Evolutionary conservation across 2,797 vertebrate genomes (phyloP), one percentile per base, ranked within the genome.

Genomic region (Alfaro cultratus): DNA sequence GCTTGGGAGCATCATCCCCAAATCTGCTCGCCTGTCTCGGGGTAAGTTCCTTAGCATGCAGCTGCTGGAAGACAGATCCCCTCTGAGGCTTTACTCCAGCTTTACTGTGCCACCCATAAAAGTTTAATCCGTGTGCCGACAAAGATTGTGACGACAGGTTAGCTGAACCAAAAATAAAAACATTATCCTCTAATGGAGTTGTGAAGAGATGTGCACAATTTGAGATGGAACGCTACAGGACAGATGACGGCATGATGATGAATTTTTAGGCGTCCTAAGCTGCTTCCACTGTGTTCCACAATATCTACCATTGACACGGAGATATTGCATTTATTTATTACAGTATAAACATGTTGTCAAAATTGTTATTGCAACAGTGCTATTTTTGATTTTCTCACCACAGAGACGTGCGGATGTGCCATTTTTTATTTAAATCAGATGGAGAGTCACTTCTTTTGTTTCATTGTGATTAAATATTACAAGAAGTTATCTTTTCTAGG

Each of bases 231-330:
- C 70, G 76, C 64, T 84, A 82, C 83, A 80, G 75, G 57, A 82
- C 67, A 72, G 55, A 88, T 89, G 87, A 93, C 89, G 85, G 77
- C 83, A 77, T 76, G 80, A 82, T 90, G 91, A 92, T 88, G 80
- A 84, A 88, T 87, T 60, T 83, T 51, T 82, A 75, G 46, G 62
- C 55, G 70, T 75, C 80, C 51, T 74, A 26, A 83, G 60, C 39
- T 51, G 15, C 77, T 57, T 76, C 77, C 62, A 77, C 16, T 49
- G 45, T 68, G 12, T 4, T 78, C 55, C 75, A 79, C 1, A 2
- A 77, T 31, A 31, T 76, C 73, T 49, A 39, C 62, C 39, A 23
- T 16, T 67, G 57, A 55, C 62, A 39, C 1, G 0, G 18, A 36
- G 13, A 21, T 10, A 11, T 36, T 36, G 18, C 34, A 6, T 26